Evolutionary conservation across 1,140 invertebrate species (phyloP).

Genomic region (Nebria ingens): DNA sequence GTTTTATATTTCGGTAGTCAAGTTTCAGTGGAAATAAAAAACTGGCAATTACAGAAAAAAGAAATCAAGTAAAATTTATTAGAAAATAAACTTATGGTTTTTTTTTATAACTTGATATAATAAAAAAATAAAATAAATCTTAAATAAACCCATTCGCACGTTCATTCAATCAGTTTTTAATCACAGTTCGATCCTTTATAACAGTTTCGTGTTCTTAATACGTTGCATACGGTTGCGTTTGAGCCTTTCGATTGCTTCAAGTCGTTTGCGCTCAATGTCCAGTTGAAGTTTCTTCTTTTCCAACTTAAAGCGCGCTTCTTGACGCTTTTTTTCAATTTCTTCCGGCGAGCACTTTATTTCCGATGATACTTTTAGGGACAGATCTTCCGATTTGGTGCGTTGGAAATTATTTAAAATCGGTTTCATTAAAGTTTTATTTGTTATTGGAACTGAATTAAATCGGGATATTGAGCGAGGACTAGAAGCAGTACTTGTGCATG

Average conservation of each 20-base stretch:
- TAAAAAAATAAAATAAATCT: slow-evolving; percentile 8
- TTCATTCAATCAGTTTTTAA: too few relatives aligned
- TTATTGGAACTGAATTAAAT: not conserved
- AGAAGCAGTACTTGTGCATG: slow-evolving; percentile 13
- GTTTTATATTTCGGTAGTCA: slow-evolving; percentile 27
- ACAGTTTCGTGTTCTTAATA: too few relatives aligned
- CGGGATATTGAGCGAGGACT: not conserved
- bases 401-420: not conserved
- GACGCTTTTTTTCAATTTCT: slow-evolving; percentile 30
- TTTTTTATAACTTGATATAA: slow-evolving; percentile 9
- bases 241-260: slow-evolving; percentile 26
- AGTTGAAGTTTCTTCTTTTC: slow-evolving; percentile 26
- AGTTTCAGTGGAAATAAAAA: slow-evolving; percentile 24
- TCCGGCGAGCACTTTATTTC: slow-evolving; percentile 22
- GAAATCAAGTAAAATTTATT: too few relatives aligned
- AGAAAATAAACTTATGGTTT: slow-evolving; percentile 4
- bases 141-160: slow-evolving; percentile 10
- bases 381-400: slow-evolving; percentile 14
- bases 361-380: slow-evolving; percentile 14
- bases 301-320: slow-evolving; percentile 27
- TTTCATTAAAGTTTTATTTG: not conserved
- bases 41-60: too few relatives aligned
- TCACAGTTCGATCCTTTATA: too few relatives aligned
- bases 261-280: slow-evolving; percentile 25
- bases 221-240: slow-evolving; percentile 20